Evolutionary conservation across 2,113 vertebrate species (phyloP).

Genomic region (Pelecanus crispus): DNA sequence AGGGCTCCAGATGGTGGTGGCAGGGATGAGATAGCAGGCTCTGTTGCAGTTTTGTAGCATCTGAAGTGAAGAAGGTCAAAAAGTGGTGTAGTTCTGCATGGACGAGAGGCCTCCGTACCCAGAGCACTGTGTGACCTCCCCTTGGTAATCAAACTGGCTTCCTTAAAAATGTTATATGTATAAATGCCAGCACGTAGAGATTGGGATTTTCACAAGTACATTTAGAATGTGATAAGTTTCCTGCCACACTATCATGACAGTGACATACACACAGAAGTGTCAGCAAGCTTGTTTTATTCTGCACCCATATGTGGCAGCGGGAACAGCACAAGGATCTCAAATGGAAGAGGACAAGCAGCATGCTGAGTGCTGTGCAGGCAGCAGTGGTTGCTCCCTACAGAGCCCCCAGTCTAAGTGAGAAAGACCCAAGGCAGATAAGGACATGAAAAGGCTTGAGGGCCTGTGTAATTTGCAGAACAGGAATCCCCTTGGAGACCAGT

Average conservation of each 20-base stretch:
- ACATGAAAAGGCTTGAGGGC: rapidly evolving
- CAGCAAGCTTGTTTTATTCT: constrained; percentile 16
- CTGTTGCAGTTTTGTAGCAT: neutral
- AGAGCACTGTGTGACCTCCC: neutral
- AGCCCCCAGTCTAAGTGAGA: neutral
- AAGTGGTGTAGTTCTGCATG: neutral
- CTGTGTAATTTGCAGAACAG: neutral
- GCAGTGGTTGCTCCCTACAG: neutral
- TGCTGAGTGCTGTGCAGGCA: neutral
- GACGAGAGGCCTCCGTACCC: neutral
- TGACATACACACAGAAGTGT: constrained; percentile 3
- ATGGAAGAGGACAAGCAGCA: neutral
- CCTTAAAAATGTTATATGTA: neutral
- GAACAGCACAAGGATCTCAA: neutral
- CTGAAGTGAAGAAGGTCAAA: neutral
- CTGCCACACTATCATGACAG: neutral
- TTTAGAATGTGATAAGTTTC: constrained; percentile 27
- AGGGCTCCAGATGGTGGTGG: constrained; percentile 11
- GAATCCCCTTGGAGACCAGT: neutral
- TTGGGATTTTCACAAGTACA: constrained; percentile 36
- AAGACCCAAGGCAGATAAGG: neutral
- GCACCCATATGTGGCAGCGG: neutral
- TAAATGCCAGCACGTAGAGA: neutral
- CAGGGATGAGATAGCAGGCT: neutral
- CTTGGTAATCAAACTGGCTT: neutral